Conservation (phyloP, 2,113 vertebrate species). For the Lepus americanus region DNA sequence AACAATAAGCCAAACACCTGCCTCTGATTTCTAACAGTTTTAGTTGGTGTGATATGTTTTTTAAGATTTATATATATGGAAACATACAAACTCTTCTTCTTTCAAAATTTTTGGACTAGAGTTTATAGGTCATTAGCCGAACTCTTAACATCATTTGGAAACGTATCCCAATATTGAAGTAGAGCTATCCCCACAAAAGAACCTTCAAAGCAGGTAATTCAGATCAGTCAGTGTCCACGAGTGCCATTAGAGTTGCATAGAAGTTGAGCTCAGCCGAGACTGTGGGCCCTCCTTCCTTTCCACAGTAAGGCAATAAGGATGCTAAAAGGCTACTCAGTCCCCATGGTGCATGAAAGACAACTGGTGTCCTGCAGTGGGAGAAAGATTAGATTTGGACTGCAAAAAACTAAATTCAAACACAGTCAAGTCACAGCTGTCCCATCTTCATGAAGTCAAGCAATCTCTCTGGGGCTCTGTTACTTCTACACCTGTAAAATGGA, state of each 20-base stretch:
- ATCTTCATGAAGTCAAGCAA: not conserved
- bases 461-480: constrained; percentile 4
- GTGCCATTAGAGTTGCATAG: not conserved
- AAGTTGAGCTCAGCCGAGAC: not conserved
- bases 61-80: constrained; percentile 41
- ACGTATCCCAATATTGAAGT: not conserved
- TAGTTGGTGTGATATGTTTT: constrained; percentile 6
- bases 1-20: too few species aligned
- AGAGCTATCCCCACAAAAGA: not conserved
- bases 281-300: not conserved
- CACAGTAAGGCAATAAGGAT: not conserved
- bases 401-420: not conserved
- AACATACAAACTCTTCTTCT: not conserved
- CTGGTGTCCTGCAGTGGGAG: not conserved
- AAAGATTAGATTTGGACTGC: not conserved
- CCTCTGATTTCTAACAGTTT: not conserved
- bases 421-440: not conserved
- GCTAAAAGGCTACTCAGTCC: not conserved
- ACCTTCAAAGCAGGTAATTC: constrained; percentile 37
- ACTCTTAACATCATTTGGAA: not conserved
- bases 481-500: not conserved
- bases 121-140: constrained; percentile 27
- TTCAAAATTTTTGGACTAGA: not conserved
- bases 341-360: not conserved
- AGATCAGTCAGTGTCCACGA: not conserved